These are phyloP conservation scores for Cercopithecus mona DNA, from an alignment of 2,113 vertebrate genomes.

Conservation along the genomic window DNA sequence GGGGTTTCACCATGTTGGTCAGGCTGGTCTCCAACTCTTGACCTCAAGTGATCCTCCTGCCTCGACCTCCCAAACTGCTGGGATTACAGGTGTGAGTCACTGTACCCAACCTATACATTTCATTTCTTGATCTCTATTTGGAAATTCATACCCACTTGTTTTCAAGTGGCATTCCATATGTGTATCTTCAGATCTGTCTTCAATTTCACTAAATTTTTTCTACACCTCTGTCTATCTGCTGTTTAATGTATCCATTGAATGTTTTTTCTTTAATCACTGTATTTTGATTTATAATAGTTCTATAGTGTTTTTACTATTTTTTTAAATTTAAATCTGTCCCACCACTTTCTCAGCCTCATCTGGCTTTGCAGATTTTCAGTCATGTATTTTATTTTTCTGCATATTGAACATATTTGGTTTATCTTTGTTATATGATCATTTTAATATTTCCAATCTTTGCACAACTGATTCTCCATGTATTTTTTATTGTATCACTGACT, in stretches of 20 bases:
- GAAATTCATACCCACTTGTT: neutral
- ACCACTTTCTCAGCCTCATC: neutral
- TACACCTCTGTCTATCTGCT: too few relatives aligned
- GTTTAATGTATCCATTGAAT: neutral
- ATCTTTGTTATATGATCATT: neutral
- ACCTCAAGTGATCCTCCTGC: too few relatives aligned
- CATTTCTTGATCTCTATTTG: neutral
- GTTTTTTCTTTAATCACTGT: neutral
- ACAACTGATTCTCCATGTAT: neutral
- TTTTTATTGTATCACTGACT: neutral
- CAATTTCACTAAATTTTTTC: neutral
- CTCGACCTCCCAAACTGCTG: too few relatives aligned
- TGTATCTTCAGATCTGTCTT: neutral
- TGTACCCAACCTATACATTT: neutral
- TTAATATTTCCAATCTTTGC: neutral
- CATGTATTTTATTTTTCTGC: neutral
- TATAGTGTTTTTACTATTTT: too few relatives aligned
- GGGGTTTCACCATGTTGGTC: too few relatives aligned
- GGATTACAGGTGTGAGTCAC: too few relatives aligned
- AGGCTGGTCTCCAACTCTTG: too few relatives aligned
- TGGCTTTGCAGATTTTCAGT: neutral
- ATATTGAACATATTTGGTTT: neutral
- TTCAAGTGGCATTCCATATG: too few relatives aligned
- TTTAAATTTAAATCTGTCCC: neutral
- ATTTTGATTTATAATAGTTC: neutral